phyloP scores from a whole-genome alignment of 1,140 invertebrate species.

The Sminthurides bifidus region DNA sequence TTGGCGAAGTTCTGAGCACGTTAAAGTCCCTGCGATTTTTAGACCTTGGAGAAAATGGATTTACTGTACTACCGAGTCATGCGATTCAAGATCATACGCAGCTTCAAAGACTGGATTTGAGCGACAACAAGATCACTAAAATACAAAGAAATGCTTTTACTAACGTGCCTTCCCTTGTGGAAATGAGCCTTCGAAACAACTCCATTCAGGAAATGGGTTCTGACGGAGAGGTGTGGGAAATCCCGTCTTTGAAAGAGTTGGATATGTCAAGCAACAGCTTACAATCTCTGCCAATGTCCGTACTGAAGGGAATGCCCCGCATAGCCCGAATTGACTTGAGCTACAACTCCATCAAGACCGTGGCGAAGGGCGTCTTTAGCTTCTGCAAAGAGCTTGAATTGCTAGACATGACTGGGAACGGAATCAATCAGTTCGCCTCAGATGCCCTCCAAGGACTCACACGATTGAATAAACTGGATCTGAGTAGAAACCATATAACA shows the following conservation, averaged over 20 bases:
- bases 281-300: slow-evolving; percentile 51
- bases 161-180: slow-evolving; percentile 65
- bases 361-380: slow-evolving; percentile 60
- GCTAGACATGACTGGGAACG: slow-evolving; percentile 59
- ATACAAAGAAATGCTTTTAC: slow-evolving; percentile 62
- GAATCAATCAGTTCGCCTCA: slow-evolving; percentile 53
- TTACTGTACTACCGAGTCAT: slow-evolving; percentile 61
- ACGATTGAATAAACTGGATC: slow-evolving; percentile 52
- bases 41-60: slow-evolving; percentile 57
- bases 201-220: slow-evolving; percentile 18
- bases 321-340: slow-evolving; percentile 65
- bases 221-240: slow-evolving; percentile 27
- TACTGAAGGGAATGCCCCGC: slow-evolving; percentile 60
- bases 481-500: slow-evolving; percentile 63
- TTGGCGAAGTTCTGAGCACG: slow-evolving; percentile 49
- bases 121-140: slow-evolving; percentile 59
- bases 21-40: slow-evolving; percentile 61
- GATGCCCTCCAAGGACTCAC: slow-evolving; percentile 51
- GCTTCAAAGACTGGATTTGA: slow-evolving; percentile 63
- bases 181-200: slow-evolving; percentile 51
- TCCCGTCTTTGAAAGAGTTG: slow-evolving; percentile 44
- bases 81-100: slow-evolving; percentile 60
- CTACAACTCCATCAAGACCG: slow-evolving; percentile 54
- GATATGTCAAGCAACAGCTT: slow-evolving; percentile 68
- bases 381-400: slow-evolving; percentile 59